Conservation (phyloP, 2,888 invertebrate species). For the Macaria notata region DNA sequence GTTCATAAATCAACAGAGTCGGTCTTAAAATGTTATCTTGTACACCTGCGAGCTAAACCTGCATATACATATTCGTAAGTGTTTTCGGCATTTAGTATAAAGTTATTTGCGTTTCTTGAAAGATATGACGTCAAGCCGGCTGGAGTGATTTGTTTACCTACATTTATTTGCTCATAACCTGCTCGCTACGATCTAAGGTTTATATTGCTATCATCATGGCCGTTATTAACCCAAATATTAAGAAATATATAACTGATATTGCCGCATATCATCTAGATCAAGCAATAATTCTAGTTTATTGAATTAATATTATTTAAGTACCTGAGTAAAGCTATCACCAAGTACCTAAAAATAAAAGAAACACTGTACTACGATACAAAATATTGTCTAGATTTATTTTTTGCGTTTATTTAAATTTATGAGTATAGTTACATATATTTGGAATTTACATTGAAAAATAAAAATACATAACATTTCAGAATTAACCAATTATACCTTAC, state of each 20-base stretch:
- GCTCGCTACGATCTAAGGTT: constrained; percentile 8
- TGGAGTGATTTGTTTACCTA: constrained; percentile 23
- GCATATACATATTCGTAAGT: no score
- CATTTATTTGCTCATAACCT: constrained; percentile 24
- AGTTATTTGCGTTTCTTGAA: not conserved
- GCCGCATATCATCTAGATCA: constrained; percentile 1
- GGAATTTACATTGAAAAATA: no score
- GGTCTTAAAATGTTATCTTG: not conserved
- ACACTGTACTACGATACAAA: no score
- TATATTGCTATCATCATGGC: constrained; percentile 13
- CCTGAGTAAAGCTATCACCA: no score
- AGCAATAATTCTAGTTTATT: constrained; percentile 1
- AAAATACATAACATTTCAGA: no score
- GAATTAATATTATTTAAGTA: not conserved
- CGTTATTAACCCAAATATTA: constrained; percentile 21
- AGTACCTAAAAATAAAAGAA: no score
- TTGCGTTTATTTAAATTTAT: no score
- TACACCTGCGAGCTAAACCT: no score
- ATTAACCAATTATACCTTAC: no score
- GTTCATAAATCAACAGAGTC: constrained; percentile 2
- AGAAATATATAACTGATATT: constrained; percentile 8
- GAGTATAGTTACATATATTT: no score
- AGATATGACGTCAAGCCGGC: constrained; percentile 21
- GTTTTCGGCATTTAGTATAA: no score
- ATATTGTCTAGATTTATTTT: no score